These are phyloP conservation scores for Rhinichthys osculus DNA, from an alignment of 2,797 vertebrate species.

Conservation along the genomic window DNA sequence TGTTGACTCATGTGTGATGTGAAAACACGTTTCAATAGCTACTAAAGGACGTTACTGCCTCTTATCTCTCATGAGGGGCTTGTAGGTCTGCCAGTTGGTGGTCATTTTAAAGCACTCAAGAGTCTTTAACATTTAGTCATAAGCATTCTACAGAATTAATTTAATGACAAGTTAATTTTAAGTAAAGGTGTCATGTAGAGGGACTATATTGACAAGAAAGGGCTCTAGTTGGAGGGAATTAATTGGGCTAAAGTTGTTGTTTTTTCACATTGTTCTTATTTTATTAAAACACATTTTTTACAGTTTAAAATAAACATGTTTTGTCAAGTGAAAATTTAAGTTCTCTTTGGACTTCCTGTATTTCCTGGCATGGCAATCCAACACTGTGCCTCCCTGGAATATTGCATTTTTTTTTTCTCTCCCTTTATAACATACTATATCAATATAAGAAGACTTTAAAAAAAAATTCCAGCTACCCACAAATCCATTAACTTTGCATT, in stretches of 20 bases:
- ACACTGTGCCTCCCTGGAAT: background rate
- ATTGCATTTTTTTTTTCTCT: background rate
- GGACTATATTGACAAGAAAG: background rate
- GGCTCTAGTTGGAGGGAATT: background rate
- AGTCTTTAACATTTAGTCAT: background rate
- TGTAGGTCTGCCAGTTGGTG: background rate
- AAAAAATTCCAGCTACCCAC: background rate
- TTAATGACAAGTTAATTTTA: background rate
- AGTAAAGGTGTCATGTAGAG: background rate
- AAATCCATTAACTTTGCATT: background rate
- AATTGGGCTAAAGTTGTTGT: too few relatives aligned
- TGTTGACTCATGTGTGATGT: background rate
- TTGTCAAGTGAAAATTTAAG: background rate
- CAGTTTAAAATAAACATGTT: constrained; percentile 28
- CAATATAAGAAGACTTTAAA: background rate
- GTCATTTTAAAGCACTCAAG: background rate
- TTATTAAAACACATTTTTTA: constrained; percentile 10
- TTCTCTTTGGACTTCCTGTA: background rate
- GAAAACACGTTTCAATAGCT: background rate
- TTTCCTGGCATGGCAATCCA: background rate
- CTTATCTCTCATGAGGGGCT: background rate
- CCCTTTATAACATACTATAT: background rate
- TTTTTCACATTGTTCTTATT: background rate
- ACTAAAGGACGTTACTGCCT: background rate
- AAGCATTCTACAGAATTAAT: background rate